phyloP scores from a whole-genome alignment of 2,888 invertebrate species.

The Lepidocyrtoides sp. region DNA sequence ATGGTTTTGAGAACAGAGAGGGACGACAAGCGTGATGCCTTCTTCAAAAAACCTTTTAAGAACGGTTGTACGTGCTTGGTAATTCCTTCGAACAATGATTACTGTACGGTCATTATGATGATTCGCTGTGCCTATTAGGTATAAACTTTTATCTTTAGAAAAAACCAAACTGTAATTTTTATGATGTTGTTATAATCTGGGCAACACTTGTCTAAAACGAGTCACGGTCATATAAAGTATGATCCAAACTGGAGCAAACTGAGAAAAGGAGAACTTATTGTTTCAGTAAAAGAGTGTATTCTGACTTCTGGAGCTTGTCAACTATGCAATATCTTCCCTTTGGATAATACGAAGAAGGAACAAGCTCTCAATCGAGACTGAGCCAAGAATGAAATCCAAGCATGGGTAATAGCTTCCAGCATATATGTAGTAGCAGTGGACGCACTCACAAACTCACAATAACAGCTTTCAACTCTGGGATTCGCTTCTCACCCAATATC shows the following conservation, averaged over 20 bases:
- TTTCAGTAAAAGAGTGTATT: too few relatives aligned
- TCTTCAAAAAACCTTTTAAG: too few relatives aligned
- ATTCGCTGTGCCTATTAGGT: too few relatives aligned
- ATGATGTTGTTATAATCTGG: not conserved
- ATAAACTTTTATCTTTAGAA: too few relatives aligned
- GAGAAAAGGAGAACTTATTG: slow-evolving; percentile 1
- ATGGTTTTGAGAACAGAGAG: too few relatives aligned
- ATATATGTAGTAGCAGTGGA: too few relatives aligned
- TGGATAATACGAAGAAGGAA: not conserved
- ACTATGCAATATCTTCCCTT: not conserved
- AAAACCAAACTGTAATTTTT: too few relatives aligned
- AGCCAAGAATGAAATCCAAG: slow-evolving; percentile 34
- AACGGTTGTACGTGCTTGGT: too few relatives aligned
- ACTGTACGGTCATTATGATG: too few relatives aligned
- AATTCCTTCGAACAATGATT: too few relatives aligned
- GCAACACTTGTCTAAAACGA: not conserved
- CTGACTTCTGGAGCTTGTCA: not conserved
- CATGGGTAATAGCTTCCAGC: slow-evolving; percentile 53
- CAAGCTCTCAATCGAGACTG: slow-evolving; percentile 46
- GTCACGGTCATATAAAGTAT: not conserved
- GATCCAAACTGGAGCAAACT: not conserved
- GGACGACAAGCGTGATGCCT: too few relatives aligned
- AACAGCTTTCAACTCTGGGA: not conserved
- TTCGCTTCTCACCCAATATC: not conserved
- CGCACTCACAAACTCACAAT: not conserved